Conservation (phyloP, 92 coral and sea anemone genomes). For the Siderastrea radians region DNA sequence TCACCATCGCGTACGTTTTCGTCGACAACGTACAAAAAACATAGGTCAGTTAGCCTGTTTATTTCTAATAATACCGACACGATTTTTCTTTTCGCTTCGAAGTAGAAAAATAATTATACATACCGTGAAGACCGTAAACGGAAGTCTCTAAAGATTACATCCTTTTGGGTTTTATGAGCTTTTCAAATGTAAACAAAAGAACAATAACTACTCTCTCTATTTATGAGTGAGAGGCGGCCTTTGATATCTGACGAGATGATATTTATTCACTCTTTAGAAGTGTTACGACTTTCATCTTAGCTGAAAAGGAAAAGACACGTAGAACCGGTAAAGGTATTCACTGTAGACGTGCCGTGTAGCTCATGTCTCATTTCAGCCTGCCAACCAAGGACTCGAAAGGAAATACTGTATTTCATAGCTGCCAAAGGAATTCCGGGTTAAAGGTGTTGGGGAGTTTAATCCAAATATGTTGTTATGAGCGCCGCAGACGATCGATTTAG, state of each 20-base stretch:
- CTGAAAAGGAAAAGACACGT: too few species aligned
- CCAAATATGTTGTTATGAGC: slow-evolving; percentile 10
- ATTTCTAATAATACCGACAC: background rate
- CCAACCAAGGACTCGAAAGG: background rate
- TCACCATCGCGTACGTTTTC: background rate
- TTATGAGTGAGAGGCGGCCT: background rate
- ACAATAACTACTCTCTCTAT: background rate
- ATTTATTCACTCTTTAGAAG: too few species aligned
- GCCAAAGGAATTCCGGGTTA: background rate
- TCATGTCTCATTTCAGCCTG: too few species aligned
- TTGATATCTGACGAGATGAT: background rate
- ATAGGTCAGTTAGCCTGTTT: background rate
- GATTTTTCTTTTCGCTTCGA: background rate
- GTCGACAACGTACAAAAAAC: background rate
- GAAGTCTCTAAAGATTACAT: background rate
- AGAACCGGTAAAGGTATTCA: background rate
- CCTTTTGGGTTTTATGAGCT: background rate
- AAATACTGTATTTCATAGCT: background rate
- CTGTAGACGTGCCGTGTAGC: background rate
- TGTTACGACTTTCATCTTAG: too few species aligned
- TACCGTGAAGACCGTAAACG: background rate
- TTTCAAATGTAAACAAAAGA: background rate
- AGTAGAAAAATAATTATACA: background rate
- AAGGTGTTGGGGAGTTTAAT: background rate
- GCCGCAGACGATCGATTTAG: background rate